A percentile compares a stretch with the other conserved stretches of the same genome.
Evolutionary conservation across 2,113 vertebrate species (phyloP).

Genomic region (Leptodactylus fuscus): DNA sequence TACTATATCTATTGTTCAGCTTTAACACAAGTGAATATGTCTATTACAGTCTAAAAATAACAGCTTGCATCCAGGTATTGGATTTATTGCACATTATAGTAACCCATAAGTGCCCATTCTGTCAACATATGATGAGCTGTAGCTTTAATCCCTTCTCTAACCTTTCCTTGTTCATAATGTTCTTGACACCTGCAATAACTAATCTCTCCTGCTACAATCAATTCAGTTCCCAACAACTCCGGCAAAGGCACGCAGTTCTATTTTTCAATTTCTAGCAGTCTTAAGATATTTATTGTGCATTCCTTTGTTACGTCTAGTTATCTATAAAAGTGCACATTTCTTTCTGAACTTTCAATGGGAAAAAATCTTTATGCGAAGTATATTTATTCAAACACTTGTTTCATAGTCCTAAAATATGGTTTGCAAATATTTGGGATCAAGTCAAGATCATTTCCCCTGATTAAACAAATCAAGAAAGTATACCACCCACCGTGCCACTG

Average conservation of each 20-base stretch:
- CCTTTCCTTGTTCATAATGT: conserved; percentile 47
- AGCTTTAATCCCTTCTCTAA: conserved; percentile 45
- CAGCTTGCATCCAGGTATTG: not conserved
- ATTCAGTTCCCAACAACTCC: conserved; percentile 30
- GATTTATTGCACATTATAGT: conserved; percentile 44
- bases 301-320: conserved; percentile 1
- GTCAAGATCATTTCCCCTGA: too few species aligned
- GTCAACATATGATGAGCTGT: conserved; percentile 48
- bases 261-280: conserved; percentile 5
- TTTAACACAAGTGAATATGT: conserved; percentile 39
- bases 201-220: conserved; percentile 43
- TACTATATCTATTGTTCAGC: not conserved
- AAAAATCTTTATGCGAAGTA: not conserved
- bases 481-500: too few species aligned
- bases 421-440: not conserved
- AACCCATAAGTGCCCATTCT: conserved; percentile 43
- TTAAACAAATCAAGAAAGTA: too few species aligned
- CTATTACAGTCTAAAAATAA: conserved; percentile 43
- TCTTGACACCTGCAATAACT: conserved; percentile 48
- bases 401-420: not conserved
- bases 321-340: conserved; percentile 6
- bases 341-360: not conserved
- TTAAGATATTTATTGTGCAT: not conserved
- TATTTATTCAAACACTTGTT: not conserved
- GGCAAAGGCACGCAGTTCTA: not conserved